These are phyloP conservation scores for Eilema depressum DNA, from an alignment of 2,888 invertebrate species.

Conservation along the genomic window DNA sequence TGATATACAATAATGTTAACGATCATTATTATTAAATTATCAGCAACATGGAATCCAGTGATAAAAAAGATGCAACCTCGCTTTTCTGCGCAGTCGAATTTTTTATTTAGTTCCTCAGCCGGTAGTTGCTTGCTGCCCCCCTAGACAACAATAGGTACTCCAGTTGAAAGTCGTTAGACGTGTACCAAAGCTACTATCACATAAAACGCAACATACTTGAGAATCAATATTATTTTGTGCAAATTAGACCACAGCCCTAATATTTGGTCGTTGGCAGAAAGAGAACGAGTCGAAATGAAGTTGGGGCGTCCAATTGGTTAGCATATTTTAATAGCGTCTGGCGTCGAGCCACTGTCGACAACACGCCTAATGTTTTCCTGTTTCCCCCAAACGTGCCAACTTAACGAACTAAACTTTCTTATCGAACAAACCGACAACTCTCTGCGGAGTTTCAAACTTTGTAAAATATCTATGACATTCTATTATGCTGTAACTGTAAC, in stretches of 20 bases:
- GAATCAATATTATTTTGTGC: conserved; percentile 70
- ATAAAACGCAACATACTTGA: conserved; percentile 52
- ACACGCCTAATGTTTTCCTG: conserved; percentile 83
- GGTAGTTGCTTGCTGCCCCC: too few relatives aligned
- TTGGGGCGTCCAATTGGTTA: conserved; percentile 78
- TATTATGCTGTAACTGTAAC: conserved; percentile 48
- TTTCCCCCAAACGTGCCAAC: conserved; percentile 83
- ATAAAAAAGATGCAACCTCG: too few relatives aligned
- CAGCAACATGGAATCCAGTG: too few relatives aligned
- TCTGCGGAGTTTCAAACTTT: conserved; percentile 70
- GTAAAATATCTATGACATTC: conserved; percentile 69
- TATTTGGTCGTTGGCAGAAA: conserved; percentile 59
- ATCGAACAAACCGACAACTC: conserved; percentile 80
- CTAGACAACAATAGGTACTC: too few relatives aligned
- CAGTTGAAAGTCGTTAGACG: not conserved
- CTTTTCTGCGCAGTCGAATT: too few relatives aligned
- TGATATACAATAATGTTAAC: too few relatives aligned
- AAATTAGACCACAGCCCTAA: conserved; percentile 67
- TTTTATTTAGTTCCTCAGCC: too few relatives aligned
- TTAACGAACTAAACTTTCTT: conserved; percentile 85
- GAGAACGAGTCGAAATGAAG: conserved; percentile 66
- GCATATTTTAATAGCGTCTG: conserved; percentile 83
- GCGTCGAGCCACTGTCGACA: conserved; percentile 78
- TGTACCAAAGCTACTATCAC: conserved; percentile 1
- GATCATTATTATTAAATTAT: too few relatives aligned